A percentile compares a stretch with the other conserved stretches of the same genome.
Conservation (phyloP, 2,113 vertebrate genomes). For the Embiotoca jacksoni region DNA sequence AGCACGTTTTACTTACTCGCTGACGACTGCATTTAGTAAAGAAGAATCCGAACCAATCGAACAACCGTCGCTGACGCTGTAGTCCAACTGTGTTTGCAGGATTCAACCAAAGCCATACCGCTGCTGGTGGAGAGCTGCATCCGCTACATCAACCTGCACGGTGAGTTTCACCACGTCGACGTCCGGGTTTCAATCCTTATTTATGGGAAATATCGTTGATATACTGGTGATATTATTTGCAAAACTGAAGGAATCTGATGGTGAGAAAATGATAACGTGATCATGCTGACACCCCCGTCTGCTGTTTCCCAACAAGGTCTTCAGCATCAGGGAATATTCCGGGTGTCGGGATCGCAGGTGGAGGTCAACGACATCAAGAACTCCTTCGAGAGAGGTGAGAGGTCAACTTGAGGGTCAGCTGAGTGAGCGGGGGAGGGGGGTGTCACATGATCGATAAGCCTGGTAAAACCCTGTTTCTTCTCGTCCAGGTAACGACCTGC, state of each 20-base stretch:
- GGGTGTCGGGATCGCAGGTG: conserved; percentile 97
- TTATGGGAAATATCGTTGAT: too few relatives aligned
- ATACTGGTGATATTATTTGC: too few relatives aligned
- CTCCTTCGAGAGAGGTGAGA: conserved; percentile 97
- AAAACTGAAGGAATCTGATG: too few relatives aligned
- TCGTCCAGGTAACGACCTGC: conserved; percentile 93
- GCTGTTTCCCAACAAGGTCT: conserved; percentile 85
- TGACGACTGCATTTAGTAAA: too few relatives aligned
- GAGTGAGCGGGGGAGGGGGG: not conserved
- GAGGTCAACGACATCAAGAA: conserved; percentile 99
- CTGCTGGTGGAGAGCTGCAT: conserved; percentile 98
- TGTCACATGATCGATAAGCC: not conserved
- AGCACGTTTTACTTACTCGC: too few relatives aligned
- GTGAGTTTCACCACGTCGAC: conserved; percentile 77
- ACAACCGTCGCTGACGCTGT: too few relatives aligned
- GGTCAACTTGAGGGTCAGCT: not conserved
- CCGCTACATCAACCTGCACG: conserved; percentile 97
- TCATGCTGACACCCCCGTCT: not conserved
- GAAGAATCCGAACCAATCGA: too few relatives aligned
- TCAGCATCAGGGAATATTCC: conserved; percentile 98
- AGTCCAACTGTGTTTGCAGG: conserved; percentile 78
- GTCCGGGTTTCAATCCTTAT: not conserved
- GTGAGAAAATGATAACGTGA: too few relatives aligned
- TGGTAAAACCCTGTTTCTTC: conserved; percentile 11
- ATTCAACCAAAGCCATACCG: conserved; percentile 96